phyloP scores from a whole-genome alignment of 2,888 invertebrate species.

The Parnassius smintheus region DNA sequence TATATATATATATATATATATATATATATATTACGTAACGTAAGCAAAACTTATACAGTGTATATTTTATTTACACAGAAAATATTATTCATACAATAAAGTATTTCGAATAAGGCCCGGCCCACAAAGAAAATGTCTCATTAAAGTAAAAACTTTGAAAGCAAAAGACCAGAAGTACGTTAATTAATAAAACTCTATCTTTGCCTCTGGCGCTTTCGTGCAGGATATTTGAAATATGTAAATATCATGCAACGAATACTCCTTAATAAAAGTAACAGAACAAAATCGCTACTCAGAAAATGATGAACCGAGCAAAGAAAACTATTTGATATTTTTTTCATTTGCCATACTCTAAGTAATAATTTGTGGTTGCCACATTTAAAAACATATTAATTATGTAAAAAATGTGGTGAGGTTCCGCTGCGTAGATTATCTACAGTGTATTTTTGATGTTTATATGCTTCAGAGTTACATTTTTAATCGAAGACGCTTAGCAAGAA shows the following conservation, averaged over 20 bases:
- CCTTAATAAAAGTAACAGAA: conserved; percentile 20
- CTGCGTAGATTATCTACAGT: too few species aligned
- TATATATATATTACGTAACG: too few species aligned
- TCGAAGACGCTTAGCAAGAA: too few species aligned
- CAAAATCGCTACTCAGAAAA: conserved; percentile 22
- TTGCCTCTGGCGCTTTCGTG: conserved; percentile 17
- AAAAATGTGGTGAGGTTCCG: too few species aligned
- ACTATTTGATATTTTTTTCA: conserved; percentile 17
- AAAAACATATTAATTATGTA: not conserved
- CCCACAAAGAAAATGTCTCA: too few species aligned
- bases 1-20: too few species aligned
- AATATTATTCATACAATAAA: too few species aligned
- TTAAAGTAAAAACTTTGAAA: conserved; percentile 12
- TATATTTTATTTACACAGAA: too few species aligned
- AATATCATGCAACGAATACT: conserved; percentile 19
- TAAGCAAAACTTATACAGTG: too few species aligned
- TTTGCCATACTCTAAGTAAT: conserved; percentile 13
- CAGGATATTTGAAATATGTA: conserved; percentile 30
- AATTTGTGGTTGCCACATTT: conserved; percentile 4
- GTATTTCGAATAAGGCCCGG: too few species aligned
- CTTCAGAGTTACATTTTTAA: too few species aligned
- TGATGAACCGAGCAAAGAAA: conserved; percentile 24
- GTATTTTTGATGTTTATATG: too few species aligned
- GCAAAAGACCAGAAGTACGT: conserved; percentile 20
- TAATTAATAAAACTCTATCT: conserved; percentile 27